Evolutionary conservation across 1,140 invertebrate species (phyloP).

Genomic region (Drosophila miranda): DNA sequence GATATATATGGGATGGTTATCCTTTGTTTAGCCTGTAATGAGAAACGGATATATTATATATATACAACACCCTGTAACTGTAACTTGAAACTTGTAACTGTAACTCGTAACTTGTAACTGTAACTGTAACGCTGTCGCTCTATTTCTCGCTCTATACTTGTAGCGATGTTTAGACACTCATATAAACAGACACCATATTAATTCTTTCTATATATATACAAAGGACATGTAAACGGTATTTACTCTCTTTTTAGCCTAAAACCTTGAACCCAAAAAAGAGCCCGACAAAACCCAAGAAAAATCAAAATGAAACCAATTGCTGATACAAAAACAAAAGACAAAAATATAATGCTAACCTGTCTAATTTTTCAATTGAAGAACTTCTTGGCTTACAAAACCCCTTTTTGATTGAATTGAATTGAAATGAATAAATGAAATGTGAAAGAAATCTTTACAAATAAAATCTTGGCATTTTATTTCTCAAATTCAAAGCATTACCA

Average conservation of each 20-base stretch:
- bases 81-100: conserved; percentile 36
- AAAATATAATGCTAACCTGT: conserved; percentile 34
- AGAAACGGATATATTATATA: conserved; percentile 26
- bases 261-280: not conserved
- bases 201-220: conserved; percentile 67
- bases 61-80: conserved; percentile 38
- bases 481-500: conserved; percentile 9
- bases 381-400: conserved; percentile 35
- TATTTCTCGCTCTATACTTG: conserved; percentile 73
- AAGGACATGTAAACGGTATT: conserved; percentile 69
- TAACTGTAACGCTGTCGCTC: conserved; percentile 50
- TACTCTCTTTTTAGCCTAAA: conserved; percentile 69
- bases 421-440: conserved; percentile 66
- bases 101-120: conserved; percentile 38
- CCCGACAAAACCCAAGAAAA: conserved; percentile 22
- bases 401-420: conserved; percentile 66
- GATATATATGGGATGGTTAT: conserved; percentile 54
- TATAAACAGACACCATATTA: conserved; percentile 42
- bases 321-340: conserved; percentile 34
- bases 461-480: conserved; percentile 56
- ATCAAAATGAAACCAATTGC: conserved; percentile 52
- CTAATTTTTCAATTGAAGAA: conserved; percentile 48
- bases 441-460: conserved; percentile 48
- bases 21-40: conserved; percentile 53
- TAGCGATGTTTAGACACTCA: conserved; percentile 69